A percentile compares a stretch with the other conserved stretches of the same genome.
Conservation (phyloP, 2,113 vertebrate species). For the Catharus fuscescens region DNA sequence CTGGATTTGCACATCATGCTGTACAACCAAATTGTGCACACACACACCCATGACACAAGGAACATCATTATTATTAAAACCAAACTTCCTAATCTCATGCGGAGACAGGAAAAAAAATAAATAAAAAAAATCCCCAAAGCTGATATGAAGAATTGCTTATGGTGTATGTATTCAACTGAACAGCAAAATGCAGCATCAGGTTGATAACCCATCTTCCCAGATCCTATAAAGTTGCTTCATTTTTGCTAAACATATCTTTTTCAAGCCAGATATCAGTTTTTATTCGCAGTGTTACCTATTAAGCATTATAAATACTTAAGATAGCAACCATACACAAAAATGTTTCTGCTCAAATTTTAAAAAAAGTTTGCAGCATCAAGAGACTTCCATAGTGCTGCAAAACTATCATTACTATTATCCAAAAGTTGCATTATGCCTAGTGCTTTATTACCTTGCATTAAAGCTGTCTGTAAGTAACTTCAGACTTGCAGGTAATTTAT, state of each 20-base stretch:
- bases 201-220: background rate
- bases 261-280: background rate
- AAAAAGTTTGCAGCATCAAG: background rate
- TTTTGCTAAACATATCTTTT: background rate
- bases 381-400: background rate
- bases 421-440: background rate
- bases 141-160: background rate
- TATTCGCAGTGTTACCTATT: background rate
- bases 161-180: background rate
- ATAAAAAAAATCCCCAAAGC: background rate
- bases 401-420: background rate
- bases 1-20: background rate
- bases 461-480: background rate
- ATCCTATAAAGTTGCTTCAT: background rate
- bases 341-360: background rate
- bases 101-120: accelerated
- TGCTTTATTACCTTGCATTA: background rate
- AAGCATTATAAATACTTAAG: background rate
- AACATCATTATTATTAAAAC: background rate
- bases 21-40: background rate
- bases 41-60: accelerated
- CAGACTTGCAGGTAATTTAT: background rate
- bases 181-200: background rate
- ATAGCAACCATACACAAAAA: background rate
- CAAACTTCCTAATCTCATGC: background rate